Evolutionary conservation across 2,888 invertebrate species (phyloP), one percentile per base, ranked within the genome.

Genomic region (Phania funesta): DNA sequence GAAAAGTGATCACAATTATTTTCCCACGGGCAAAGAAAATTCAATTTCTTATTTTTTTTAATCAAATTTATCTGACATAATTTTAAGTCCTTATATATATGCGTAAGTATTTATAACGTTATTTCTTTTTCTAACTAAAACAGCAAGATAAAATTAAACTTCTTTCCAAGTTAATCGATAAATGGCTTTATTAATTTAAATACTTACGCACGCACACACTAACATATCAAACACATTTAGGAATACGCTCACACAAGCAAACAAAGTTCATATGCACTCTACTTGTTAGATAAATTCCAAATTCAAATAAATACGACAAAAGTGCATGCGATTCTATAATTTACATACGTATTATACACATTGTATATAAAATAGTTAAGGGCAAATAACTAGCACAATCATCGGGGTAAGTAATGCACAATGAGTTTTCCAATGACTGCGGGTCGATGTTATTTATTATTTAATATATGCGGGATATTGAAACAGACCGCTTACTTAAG

Each of bases 91-190:
- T n/a, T 18, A 18, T 44, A 13, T 7, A 44, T 48, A 9, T 24
- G 22, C n/a, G 16, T n/a, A 48, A 24, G 16, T 35, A 24, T 26
- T 35, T 24, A 18, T 44, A 26, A n/a, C n/a, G n/a, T n/a, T n/a
- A n/a, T n/a, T n/a, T n/a, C n/a, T n/a, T n/a, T n/a, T n/a, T n/a
- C n/a, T n/a, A n/a, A n/a, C n/a, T n/a, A n/a, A n/a, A n/a, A n/a
- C n/a, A 70, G 52, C 65, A 70, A 75, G 75, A 80, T 71, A 76
- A 54, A 68, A 58, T 74, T 60, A n/a, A 67, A 70, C n/a, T 46
- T 67, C 16, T 50, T 71, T 56, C 48, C 35, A 65, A 52, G 29
- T 65, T 65, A 76, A 81, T 76, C 80, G 76, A 81, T 81, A 81
- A 54, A 76, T 80, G 71, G 76, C 60, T 71, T 76, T 74, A 74